Evolutionary conservation across 2,888 invertebrate genomes (phyloP), one percentile per base, ranked within the genome.

Genomic region (Geophilus truncorum): DNA sequence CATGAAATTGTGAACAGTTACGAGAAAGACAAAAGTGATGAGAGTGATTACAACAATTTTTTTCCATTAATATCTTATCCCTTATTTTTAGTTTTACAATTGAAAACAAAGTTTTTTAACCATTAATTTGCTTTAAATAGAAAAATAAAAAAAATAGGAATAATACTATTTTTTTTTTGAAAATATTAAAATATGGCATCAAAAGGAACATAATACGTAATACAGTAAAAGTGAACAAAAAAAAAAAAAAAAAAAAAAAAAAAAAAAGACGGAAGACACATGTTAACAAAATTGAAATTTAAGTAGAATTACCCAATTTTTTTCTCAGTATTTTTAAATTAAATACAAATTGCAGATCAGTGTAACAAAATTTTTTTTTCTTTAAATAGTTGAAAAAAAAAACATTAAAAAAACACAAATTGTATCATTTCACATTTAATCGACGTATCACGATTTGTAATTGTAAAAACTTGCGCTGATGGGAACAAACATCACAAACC

Each of bases 401-500:
- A 40, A 40, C n/a, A n/a, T n/a, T n/a, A n/a, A n/a, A n/a, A n/a
- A n/a, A n/a, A n/a, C n/a, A n/a, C n/a, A n/a, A n/a, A n/a, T n/a
- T 40, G 36, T 9, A 40, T 2, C 9, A 12, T 40, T 40, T 40
- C 10, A 40, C 15, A 40, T 9, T 40, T 9, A 40, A 40, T 40
- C 1, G 15, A 40, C 15, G 36, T 40, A 40, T 40, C 36, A 40
- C 36, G 36, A 40, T 40, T n/a, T n/a, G n/a, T n/a, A n/a, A n/a
- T 40, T 40, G 36, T 40, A 40, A n/a, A 57, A 57, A 57, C 57
- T 57, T 57, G 57, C 57, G 57, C 57, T 57, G 57, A 57, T 57
- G 57, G 57, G 57, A 57, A 57, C 57, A 57, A 57, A 57, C 57
- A 57, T 57, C 57, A 57, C 57, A 57, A 57, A 57, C 57, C 57